Percentiles rank a stretch among this genome's conserved stretches.
phyloP scores from a whole-genome alignment of 2,113 vertebrate genomes.

The Monopterus albus region DNA sequence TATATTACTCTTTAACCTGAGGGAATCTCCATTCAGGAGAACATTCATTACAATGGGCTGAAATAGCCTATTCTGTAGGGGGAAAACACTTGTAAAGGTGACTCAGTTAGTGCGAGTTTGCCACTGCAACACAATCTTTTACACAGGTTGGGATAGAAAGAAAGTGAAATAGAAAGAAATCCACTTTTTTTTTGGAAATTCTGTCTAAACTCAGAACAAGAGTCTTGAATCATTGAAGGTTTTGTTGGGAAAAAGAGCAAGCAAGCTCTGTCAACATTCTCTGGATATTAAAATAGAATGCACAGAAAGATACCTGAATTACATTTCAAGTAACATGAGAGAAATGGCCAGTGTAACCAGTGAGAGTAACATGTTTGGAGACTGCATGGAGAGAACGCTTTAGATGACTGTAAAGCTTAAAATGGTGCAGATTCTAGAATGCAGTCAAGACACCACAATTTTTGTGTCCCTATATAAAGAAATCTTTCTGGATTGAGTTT shows the following conservation, averaged over 20 bases:
- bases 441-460: conserved; percentile 6
- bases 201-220: no score
- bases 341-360: conserved; percentile 55
- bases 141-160: neutral
- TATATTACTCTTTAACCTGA: conserved; percentile 68
- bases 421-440: conserved; percentile 33
- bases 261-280: neutral
- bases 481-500: conserved; percentile 16
- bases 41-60: conserved; percentile 56
- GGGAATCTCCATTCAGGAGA: conserved; percentile 67
- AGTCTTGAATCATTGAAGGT: neutral
- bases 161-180: conserved; percentile 9
- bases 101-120: conserved; percentile 21
- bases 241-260: neutral
- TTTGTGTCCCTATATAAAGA: neutral
- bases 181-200: conserved; percentile 1
- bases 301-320: conserved; percentile 20
- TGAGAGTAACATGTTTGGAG: conserved; percentile 11
- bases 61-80: neutral
- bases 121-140: conserved; percentile 13
- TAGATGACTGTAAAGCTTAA: conserved; percentile 35
- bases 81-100: conserved; percentile 13
- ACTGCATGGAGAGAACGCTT: conserved; percentile 25
- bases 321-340: conserved; percentile 42
- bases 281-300: neutral